Evolutionary conservation across 2,888 invertebrate genomes (phyloP).

Genomic region (Drosophila algonquin): DNA sequence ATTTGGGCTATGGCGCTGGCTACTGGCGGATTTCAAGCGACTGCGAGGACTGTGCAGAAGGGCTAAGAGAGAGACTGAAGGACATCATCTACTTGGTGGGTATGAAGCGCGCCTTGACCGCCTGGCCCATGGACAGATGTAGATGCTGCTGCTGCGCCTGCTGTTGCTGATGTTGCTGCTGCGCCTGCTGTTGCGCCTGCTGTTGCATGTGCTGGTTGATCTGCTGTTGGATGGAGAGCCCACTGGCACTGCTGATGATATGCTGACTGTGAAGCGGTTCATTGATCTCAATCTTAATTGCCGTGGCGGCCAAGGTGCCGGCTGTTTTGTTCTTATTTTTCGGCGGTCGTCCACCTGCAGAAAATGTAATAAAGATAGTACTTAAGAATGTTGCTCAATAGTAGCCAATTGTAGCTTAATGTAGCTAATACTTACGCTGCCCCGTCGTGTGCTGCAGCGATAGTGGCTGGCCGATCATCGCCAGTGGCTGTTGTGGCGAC

Average conservation of each 20-base stretch:
- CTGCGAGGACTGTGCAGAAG: conserved; percentile 15
- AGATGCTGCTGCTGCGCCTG: conserved; percentile 74
- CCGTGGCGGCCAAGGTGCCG: conserved; percentile 66
- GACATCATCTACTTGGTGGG: conserved; percentile 76
- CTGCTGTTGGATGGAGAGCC: conserved; percentile 81
- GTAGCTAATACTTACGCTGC: conserved; percentile 78
- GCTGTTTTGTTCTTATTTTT: conserved; percentile 81
- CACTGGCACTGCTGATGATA: conserved; percentile 81
- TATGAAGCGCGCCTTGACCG: conserved; percentile 83
- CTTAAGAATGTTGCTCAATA: background rate
- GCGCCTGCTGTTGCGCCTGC: conserved; percentile 71
- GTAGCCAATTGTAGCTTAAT: too few species aligned
- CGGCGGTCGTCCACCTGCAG: conserved; percentile 82
- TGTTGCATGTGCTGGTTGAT: conserved; percentile 82
- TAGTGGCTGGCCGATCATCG: conserved; percentile 83
- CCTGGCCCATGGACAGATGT: conserved; percentile 75
- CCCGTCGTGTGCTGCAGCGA: conserved; percentile 83
- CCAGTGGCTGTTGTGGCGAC: conserved; percentile 81
- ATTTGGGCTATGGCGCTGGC: conserved; percentile 38
- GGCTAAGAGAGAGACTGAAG: conserved; percentile 37
- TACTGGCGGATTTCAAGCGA: conserved; percentile 23
- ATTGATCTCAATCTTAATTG: conserved; percentile 82
- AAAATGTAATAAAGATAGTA: conserved; percentile 2
- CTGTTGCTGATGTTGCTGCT: conserved; percentile 69
- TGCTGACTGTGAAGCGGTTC: conserved; percentile 82